Conservation (phyloP, 2,888 invertebrate species). For the Caenorhabditis becei region DNA sequence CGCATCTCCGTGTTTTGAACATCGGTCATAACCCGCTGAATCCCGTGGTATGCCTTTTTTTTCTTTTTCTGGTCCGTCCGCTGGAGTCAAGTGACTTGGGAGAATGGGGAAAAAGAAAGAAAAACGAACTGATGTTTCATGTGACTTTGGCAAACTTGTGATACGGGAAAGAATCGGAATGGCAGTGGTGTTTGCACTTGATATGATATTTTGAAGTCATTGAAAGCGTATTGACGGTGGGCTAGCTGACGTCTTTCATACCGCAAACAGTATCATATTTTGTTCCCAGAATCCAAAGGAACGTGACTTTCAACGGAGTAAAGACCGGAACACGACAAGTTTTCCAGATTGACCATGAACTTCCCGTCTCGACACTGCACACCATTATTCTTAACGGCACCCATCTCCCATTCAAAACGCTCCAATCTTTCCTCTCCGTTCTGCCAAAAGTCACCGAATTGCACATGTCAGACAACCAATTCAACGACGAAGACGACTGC, state of each 20-base stretch:
- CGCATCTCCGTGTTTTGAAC: conserved; percentile 72
- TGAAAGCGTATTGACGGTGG: conserved; percentile 8
- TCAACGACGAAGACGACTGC: conserved; percentile 59
- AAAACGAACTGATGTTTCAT: conserved; percentile 30
- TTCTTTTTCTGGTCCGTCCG: conserved; percentile 13
- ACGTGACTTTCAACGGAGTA: background rate
- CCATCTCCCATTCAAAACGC: conserved; percentile 66
- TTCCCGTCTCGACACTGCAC: conserved; percentile 64
- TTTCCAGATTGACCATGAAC: conserved; percentile 58
- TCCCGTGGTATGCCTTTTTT: conserved; percentile 49
- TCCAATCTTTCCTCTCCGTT: conserved; percentile 60
- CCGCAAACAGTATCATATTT: conserved; percentile 6
- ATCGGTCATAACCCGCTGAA: conserved; percentile 72
- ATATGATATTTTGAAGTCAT: conserved; percentile 24
- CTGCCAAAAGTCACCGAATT: conserved; percentile 71
- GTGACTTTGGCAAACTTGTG: conserved; percentile 56
- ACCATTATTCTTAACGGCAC: conserved; percentile 75
- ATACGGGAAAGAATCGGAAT: conserved; percentile 10
- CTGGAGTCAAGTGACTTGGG: conserved; percentile 45
- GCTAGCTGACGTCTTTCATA: conserved; percentile 6
- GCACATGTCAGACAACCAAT: conserved; percentile 72
- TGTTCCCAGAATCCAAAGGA: background rate
- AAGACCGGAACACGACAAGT: background rate
- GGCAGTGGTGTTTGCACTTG: conserved; percentile 55
- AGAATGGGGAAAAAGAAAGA: conserved; percentile 23